Conservation (phyloP, 2,113 vertebrate genomes). For the Triplophysa rosa region DNA sequence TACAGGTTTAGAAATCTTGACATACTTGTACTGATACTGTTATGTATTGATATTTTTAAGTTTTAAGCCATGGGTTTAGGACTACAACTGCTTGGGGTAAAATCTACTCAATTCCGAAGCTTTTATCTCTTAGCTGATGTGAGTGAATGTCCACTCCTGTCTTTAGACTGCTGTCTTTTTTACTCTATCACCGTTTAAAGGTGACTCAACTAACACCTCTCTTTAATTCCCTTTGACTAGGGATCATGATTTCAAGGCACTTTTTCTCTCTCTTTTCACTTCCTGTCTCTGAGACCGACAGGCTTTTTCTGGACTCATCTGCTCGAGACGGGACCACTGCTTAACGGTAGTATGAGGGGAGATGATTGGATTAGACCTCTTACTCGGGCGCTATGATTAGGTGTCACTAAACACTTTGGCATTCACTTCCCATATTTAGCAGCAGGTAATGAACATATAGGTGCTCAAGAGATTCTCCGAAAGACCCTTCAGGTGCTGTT, state of each 20-base stretch:
- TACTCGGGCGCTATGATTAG: constrained; percentile 21
- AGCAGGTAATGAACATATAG: neutral
- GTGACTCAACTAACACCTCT: neutral
- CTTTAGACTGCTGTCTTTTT: neutral
- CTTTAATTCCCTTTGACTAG: constrained; percentile 42
- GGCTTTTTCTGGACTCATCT: neutral
- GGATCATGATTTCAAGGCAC: constrained; percentile 23
- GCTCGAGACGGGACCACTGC: neutral
- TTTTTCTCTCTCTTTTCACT: neutral
- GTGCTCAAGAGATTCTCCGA: neutral
- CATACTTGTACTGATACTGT: no score
- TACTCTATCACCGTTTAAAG: constrained; percentile 7
- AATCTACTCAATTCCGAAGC: neutral
- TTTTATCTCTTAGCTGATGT: constrained; percentile 1
- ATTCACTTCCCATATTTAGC: neutral
- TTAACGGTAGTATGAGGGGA: neutral
- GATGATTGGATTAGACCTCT: constrained; percentile 39
- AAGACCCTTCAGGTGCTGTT: neutral
- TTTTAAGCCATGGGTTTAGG: neutral
- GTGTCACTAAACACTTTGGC: constrained; percentile 24
- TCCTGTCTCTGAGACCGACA: neutral
- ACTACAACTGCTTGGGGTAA: neutral
- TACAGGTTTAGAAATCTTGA: no score
- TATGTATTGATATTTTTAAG: neutral
- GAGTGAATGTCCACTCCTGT: neutral